Base-by-base conservation (phyloP, 2,797 vertebrate genomes). In the Allobates femoralis region DNA sequence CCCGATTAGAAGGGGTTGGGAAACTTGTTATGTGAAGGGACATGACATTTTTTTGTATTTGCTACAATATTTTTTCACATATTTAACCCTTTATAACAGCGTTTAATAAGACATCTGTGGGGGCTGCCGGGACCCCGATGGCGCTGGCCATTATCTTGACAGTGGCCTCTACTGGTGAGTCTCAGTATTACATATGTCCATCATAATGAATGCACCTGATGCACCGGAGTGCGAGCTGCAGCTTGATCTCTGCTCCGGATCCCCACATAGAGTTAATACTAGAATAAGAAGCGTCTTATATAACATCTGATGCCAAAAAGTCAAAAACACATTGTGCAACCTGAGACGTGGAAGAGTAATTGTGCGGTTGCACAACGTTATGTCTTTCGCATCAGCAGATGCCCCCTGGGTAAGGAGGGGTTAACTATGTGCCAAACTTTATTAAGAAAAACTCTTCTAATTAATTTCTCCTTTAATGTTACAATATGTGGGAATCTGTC, bases 381-480 rank as follows among this genome's bases (percentile, higher is more conserved):
- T 34, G 16, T 3, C 60, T 32, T 11, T 60, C 0, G 60, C 28
- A 18, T 12, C 32, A 37, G 66, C 6, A 37, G 66, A 11, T 37
- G 1, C 67, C 67, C 32, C 41, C 21, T n/a, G 67, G 67, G 34
- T 4, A 41, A 71, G 67, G 67, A 71, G 67, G 34, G 34, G 67
- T 71, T 71, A n/a, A 71, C 10, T 11, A 41, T 37, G 67, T 41
- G 67, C n/a, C 34, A n/a, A 23, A 21, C 11, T 5, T 41, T 12
- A 71, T 71, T 71, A 69, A 11, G n/a, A 41, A 71, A 71, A n/a
- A n/a, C n/a, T n/a, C 67, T 15, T n/a, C 66, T 37, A 32, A 37
- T 34, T 6, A 28, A 16, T 15, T 18, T 30, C 28, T 30, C 18
- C 21, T 37, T 32, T 19, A 7, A 37, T 37, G 23, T 30, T 15